Percentiles rank a stretch among this genome's conserved stretches.
Conservation (phyloP, 1,140 invertebrate genomes). For the Drosophila simulans region DNA sequence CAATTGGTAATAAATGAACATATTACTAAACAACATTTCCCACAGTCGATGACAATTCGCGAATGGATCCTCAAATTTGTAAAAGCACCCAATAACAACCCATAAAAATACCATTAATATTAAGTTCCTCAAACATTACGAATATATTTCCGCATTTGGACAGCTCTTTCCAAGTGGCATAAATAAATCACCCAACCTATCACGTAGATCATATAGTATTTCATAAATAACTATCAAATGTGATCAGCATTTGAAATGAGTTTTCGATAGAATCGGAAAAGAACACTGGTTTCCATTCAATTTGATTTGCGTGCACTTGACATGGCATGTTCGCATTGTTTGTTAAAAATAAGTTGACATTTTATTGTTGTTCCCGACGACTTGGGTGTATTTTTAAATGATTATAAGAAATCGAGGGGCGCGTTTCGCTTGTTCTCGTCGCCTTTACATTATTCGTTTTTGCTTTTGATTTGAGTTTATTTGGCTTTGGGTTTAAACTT, state of each 20-base stretch:
- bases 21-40: not conserved
- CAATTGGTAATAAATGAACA: not conserved
- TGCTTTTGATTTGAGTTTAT: not conserved
- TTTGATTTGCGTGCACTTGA: slow-evolving; percentile 55
- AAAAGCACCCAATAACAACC: not conserved
- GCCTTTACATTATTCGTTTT: slow-evolving; percentile 28
- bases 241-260: slow-evolving; percentile 26
- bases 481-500: slow-evolving; percentile 16
- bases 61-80: no score
- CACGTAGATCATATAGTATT: slow-evolving; percentile 22
- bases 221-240: slow-evolving; percentile 11
- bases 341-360: slow-evolving; percentile 57
- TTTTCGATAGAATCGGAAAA: slow-evolving; percentile 14
- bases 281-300: not conserved
- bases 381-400: slow-evolving; percentile 41
- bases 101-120: slow-evolving; percentile 5
- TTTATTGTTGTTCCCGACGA: slow-evolving; percentile 40
- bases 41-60: not conserved
- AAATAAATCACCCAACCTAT: slow-evolving; percentile 35
- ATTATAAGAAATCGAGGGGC: slow-evolving; percentile 37
- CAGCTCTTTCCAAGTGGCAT: slow-evolving; percentile 21
- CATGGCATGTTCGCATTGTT: slow-evolving; percentile 49
- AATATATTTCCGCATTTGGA: slow-evolving; percentile 26
- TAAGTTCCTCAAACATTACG: not conserved
- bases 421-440: slow-evolving; percentile 23